Evolutionary conservation across 2,797 vertebrate genomes (phyloP).

Genomic region (Eremophila alpestris): DNA sequence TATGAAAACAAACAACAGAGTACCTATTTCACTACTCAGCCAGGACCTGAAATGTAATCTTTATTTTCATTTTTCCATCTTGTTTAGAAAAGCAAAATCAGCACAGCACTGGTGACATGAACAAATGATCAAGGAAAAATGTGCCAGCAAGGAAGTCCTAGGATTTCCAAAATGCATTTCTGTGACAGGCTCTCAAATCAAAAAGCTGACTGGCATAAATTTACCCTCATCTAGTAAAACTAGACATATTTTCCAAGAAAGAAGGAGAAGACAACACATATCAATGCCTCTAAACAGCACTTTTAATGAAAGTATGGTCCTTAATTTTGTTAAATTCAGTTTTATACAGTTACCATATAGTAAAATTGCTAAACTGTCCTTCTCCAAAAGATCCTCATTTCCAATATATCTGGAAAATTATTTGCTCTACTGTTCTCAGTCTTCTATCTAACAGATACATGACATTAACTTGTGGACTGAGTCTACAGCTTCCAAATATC

Average conservation of each 20-base stretch:
- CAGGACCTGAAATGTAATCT: background rate
- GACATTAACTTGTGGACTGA: background rate
- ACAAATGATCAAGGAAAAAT: background rate
- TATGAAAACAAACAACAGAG: background rate
- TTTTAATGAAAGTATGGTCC: background rate
- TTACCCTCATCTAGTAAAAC: conserved; percentile 17
- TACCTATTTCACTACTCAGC: background rate
- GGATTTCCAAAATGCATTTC: background rate
- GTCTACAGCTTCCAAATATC: background rate
- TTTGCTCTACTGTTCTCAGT: background rate
- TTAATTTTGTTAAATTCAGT: background rate
- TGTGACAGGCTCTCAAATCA: background rate
- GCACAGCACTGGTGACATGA: background rate
- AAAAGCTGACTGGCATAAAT: background rate
- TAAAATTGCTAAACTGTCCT: background rate
- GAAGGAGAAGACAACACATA: background rate
- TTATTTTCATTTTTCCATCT: background rate
- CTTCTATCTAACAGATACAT: background rate
- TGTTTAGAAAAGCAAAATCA: background rate
- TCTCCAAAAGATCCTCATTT: background rate
- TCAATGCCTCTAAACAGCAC: background rate
- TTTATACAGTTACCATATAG: background rate
- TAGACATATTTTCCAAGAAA: background rate
- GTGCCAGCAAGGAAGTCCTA: background rate
- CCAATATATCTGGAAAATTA: background rate